phyloP scores from a whole-genome alignment of 2,797 vertebrate genomes.

The Helicolenus hilgendorfi region DNA sequence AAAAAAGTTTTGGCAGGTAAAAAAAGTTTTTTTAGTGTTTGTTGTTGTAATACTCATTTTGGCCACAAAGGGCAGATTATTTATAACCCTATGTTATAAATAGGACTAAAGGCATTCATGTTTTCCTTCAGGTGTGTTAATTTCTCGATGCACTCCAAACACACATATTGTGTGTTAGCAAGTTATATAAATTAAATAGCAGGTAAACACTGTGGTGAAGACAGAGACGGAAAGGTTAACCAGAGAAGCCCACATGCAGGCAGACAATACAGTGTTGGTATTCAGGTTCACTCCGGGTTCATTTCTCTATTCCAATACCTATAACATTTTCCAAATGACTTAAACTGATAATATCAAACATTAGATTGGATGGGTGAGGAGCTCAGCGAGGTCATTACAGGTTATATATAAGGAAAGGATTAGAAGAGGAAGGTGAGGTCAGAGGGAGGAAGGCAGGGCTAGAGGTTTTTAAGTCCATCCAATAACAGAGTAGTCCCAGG shows the following conservation, averaged over 20 bases:
- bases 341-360: slow-evolving; percentile 33
- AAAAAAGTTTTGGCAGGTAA: not conserved
- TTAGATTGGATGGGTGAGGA: slow-evolving; percentile 12
- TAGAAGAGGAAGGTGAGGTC: slow-evolving; percentile 23
- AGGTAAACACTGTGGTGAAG: not conserved
- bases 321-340: slow-evolving; percentile 16
- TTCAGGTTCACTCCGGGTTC: slow-evolving; percentile 3
- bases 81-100: not conserved
- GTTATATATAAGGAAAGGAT: slow-evolving; percentile 43
- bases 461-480: slow-evolving; percentile 24
- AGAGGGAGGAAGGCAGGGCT: not conserved
- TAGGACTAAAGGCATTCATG: not conserved
- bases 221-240: not conserved
- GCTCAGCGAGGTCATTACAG: slow-evolving; percentile 18
- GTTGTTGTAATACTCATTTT: not conserved
- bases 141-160: not conserved
- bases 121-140: not conserved
- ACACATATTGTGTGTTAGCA: not conserved
- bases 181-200: not conserved
- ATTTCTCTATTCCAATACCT: slow-evolving; percentile 14
- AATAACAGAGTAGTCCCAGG: slow-evolving; percentile 25
- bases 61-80: not conserved
- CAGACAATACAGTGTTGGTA: not conserved
- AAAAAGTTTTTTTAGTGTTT: not conserved
- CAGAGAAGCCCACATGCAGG: not conserved